Percentiles rank a stretch among this genome's conserved stretches.
Evolutionary conservation across 2,797 vertebrate species (phyloP).

Genomic region (Triplophysa yarkandensis): DNA sequence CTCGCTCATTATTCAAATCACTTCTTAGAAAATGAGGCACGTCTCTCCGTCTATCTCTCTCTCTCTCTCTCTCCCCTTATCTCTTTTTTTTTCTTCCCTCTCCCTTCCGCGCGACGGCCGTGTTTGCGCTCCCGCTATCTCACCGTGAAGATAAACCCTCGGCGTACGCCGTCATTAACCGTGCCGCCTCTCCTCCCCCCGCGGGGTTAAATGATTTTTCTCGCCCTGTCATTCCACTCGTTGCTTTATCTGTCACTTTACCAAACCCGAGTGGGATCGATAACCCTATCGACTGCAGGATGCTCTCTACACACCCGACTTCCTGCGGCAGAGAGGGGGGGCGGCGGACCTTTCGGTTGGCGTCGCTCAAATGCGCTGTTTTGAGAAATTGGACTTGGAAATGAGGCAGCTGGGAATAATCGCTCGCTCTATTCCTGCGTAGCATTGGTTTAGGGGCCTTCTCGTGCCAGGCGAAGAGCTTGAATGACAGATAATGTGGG

Average conservation of each 20-base stretch:
- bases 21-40: slow-evolving; percentile 53
- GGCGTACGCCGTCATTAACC: slow-evolving; percentile 45
- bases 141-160: slow-evolving; percentile 40
- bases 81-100: slow-evolving; percentile 33
- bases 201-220: slow-evolving; percentile 52
- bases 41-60: slow-evolving; percentile 37
- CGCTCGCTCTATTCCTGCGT: slow-evolving; percentile 26
- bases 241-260: slow-evolving; percentile 56
- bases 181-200: slow-evolving; percentile 43
- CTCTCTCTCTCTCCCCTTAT: slow-evolving; percentile 24
- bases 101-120: background rate
- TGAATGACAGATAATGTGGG: slow-evolving; percentile 18
- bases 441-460: background rate
- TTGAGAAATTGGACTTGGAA: slow-evolving; percentile 47
- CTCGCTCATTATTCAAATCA: slow-evolving; percentile 60
- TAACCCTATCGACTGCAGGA: slow-evolving; percentile 54
- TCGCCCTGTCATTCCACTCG: slow-evolving; percentile 47
- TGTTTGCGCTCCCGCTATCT: slow-evolving; percentile 40
- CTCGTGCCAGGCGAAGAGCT: background rate
- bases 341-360: slow-evolving; percentile 21
- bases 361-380: slow-evolving; percentile 38
- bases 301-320: slow-evolving; percentile 50
- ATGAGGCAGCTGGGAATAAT: slow-evolving; percentile 46
- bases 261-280: slow-evolving; percentile 53
- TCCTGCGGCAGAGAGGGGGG: slow-evolving; percentile 42